Evolutionary conservation across 2,888 invertebrate genomes (phyloP).

Genomic region (Tortricodes alternella): DNA sequence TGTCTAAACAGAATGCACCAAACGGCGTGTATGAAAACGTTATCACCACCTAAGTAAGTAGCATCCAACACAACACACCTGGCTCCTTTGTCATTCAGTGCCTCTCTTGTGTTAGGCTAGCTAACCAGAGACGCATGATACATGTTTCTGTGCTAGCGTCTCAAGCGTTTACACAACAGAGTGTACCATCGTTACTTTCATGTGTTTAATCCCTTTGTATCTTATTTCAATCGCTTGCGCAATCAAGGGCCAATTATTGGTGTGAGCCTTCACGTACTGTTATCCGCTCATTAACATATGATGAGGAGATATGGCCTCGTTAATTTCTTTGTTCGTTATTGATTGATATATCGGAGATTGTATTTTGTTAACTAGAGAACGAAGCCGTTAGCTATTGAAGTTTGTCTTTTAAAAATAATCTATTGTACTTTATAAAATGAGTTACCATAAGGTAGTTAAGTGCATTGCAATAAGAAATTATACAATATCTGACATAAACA

Average conservation of each 20-base stretch:
- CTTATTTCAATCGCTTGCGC: slow-evolving; percentile 44
- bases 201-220: slow-evolving; percentile 35
- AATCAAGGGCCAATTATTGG: slow-evolving; percentile 50
- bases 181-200: slow-evolving; percentile 5
- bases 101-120: too few species aligned
- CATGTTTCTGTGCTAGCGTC: neutral
- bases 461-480: too few species aligned
- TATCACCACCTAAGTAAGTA: too few species aligned
- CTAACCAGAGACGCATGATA: too few species aligned
- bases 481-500: too few species aligned
- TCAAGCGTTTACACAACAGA: neutral
- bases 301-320: slow-evolving; percentile 42
- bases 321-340: slow-evolving; percentile 45
- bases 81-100: too few species aligned
- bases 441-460: too few species aligned
- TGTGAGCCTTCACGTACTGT: slow-evolving; percentile 41
- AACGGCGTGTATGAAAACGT: too few species aligned
- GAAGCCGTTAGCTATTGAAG: slow-evolving; percentile 25
- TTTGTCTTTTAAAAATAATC: neutral
- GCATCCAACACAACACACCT: too few species aligned
- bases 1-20: too few species aligned
- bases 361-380: slow-evolving; percentile 33
- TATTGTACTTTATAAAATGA: neutral
- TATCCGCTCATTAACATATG: slow-evolving; percentile 47
- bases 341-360: slow-evolving; percentile 43